A percentile compares a stretch with the other conserved stretches of the same genome.
Evolutionary conservation across 2,113 vertebrate species (phyloP).

Genomic region (Macaca fascicularis): T2T-MFA8v1.1 NC_088391.1:74464001-74464500

Average conservation of each 20-base stretch:
- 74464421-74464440: constrained; percentile 1
- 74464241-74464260: neutral
- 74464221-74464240: neutral
- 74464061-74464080: neutral
- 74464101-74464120: neutral
- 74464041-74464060: neutral
- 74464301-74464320: neutral
- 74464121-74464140: neutral
- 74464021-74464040: neutral
- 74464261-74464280: neutral
- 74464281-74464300: neutral
- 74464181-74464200: neutral
- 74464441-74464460: constrained; percentile 27
- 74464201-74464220: neutral
- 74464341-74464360: neutral
- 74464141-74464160: neutral
- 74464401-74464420: constrained; percentile 38
- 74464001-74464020: neutral
- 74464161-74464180: neutral
- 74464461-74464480: constrained; percentile 41
- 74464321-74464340: neutral
- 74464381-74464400: neutral
- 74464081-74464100: neutral
- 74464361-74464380: neutral
- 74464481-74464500: constrained; percentile 63